phyloP scores from a whole-genome alignment of 1,140 invertebrate genomes.

The Steinernema feltiae region DNA sequence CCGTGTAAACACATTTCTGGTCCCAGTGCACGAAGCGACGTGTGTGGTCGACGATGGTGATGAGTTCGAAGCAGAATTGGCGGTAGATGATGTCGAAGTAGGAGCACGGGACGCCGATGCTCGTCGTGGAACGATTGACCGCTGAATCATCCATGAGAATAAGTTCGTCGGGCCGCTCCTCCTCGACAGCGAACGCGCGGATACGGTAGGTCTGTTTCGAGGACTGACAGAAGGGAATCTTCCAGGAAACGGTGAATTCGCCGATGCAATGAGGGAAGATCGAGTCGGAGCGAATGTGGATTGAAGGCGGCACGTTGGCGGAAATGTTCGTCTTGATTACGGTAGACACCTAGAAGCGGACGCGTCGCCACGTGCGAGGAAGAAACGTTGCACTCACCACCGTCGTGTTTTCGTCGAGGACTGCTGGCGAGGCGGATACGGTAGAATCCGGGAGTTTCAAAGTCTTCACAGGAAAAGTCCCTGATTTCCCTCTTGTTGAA shows the following conservation, averaged over 20 bases:
- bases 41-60: not conserved
- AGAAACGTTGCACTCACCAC: constrained; percentile 12
- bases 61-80: constrained; percentile 15
- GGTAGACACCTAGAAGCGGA: not conserved
- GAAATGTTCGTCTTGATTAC: not conserved
- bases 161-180: not conserved
- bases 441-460: not conserved
- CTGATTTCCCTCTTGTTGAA: not conserved
- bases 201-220: not conserved
- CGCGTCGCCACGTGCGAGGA: not conserved
- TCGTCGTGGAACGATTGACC: not conserved
- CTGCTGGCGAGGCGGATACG: not conserved
- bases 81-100: constrained; percentile 17
- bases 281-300: constrained; percentile 13
- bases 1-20: constrained; percentile 4
- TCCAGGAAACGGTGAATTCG: constrained; percentile 10
- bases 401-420: not conserved
- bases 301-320: not conserved
- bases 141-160: constrained; percentile 7
- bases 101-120: not conserved
- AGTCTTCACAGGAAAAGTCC: not conserved
- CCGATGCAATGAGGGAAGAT: constrained; percentile 17
- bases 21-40: constrained; percentile 7
- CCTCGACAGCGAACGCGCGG: constrained; percentile 9
- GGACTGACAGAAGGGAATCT: not conserved